Percentiles rank a stretch among this genome's conserved stretches.
Evolutionary conservation across 2,113 vertebrate genomes (phyloP).

Genomic region (Sisor rabdophorus): DNA sequence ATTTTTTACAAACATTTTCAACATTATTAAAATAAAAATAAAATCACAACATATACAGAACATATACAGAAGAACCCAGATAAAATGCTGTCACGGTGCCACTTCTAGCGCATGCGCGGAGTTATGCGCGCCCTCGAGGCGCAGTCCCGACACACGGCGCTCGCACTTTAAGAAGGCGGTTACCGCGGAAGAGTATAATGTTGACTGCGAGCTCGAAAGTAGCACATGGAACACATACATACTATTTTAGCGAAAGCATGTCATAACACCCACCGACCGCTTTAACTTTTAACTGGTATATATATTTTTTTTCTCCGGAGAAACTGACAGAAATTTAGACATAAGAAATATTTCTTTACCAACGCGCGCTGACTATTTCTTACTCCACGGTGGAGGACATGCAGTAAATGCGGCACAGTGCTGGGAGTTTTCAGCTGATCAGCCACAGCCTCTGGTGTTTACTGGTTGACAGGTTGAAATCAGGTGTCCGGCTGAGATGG

Average conservation of each 20-base stretch:
- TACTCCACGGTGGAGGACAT: slow-evolving; percentile 4
- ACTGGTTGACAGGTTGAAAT: background rate
- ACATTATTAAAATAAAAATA: no score
- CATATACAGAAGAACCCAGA: no score
- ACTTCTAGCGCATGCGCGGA: background rate
- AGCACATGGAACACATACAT: slow-evolving; percentile 66
- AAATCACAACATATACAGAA: no score
- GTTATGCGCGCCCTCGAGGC: background rate
- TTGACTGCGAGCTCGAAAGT: slow-evolving; percentile 62
- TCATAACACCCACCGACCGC: background rate
- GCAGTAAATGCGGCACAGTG: slow-evolving; percentile 39
- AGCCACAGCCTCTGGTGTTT: background rate
- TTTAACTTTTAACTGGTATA: slow-evolving; percentile 8
- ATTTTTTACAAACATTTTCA: no score
- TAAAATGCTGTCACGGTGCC: background rate
- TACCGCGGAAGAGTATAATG: slow-evolving; percentile 57
- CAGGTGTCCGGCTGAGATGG: slow-evolving; percentile 57
- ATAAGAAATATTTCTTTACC: background rate
- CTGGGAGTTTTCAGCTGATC: slow-evolving; percentile 33
- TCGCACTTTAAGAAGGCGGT: slow-evolving; percentile 77
- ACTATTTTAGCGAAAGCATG: slow-evolving; percentile 41
- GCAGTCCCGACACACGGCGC: slow-evolving; percentile 5
- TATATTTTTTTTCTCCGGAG: background rate
- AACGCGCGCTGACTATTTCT: slow-evolving; percentile 23
- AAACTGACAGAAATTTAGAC: background rate